Evolutionary conservation across 1,140 invertebrate genomes (phyloP).

Genomic region (Samia ricini): DNA sequence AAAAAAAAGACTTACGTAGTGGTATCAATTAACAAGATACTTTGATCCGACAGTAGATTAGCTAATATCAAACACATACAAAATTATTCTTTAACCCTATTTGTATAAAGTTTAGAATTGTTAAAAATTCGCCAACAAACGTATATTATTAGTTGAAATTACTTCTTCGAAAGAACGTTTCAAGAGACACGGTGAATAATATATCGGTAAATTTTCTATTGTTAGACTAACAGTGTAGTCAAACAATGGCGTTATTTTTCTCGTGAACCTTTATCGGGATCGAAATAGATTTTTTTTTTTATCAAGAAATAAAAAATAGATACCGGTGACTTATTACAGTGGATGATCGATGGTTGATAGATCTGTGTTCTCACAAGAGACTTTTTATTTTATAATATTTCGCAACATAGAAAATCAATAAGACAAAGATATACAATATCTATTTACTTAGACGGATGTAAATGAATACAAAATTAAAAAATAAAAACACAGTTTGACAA

Average conservation of each 20-base stretch:
- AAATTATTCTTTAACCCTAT: neutral
- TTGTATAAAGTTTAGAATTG: neutral
- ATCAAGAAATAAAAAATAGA: too few relatives aligned
- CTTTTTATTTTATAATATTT: too few relatives aligned
- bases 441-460: neutral
- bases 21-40: constrained; percentile 37
- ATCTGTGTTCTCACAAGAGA: too few relatives aligned
- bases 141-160: too few relatives aligned
- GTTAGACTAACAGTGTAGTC: neutral
- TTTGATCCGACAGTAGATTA: neutral
- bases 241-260: constrained; percentile 1
- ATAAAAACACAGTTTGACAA: neutral
- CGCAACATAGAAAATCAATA: too few relatives aligned
- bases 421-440: too few relatives aligned
- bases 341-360: too few relatives aligned
- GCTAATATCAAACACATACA: neutral
- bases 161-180: neutral
- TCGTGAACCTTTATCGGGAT: neutral
- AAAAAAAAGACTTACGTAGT: constrained; percentile 32
- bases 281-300: too few relatives aligned
- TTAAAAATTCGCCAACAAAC: too few relatives aligned
- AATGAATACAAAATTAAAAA: too few relatives aligned
- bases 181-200: neutral
- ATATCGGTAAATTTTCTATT: constrained; percentile 12
- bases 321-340: too few relatives aligned